phyloP scores from a whole-genome alignment of 2,113 vertebrate species.

The Tyrannus savana region DNA sequence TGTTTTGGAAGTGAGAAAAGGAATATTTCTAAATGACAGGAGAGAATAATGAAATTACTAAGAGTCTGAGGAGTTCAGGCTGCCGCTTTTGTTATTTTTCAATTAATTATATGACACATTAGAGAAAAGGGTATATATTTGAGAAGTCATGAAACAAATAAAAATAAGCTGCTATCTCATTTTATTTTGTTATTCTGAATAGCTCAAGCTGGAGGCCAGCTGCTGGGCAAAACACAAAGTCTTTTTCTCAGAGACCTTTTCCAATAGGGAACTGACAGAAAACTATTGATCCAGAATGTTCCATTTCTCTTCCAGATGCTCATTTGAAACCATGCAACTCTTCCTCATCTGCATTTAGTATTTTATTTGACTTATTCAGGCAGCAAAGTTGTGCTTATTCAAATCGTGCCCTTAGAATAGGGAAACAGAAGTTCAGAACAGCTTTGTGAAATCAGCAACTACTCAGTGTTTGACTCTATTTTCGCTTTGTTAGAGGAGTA shows the following conservation, averaged over 20 bases:
- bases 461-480: background rate
- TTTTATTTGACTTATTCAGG: background rate
- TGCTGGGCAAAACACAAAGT: background rate
- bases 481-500: background rate
- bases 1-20: background rate
- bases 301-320: background rate
- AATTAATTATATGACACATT: background rate
- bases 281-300: background rate
- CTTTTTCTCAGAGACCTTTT: background rate
- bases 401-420: background rate
- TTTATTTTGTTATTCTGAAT: background rate
- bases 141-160: background rate
- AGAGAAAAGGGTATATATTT: background rate
- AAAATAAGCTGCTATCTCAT: background rate
- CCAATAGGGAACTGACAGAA: background rate
- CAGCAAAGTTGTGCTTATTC: background rate
- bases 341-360: background rate
- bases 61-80: background rate
- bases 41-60: background rate
- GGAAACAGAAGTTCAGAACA: background rate
- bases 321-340: background rate
- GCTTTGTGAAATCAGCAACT: background rate
- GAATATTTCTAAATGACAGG: background rate
- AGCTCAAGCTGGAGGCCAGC: background rate
- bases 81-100: background rate